A percentile compares a stretch with the other conserved stretches of the same genome.
These are phyloP conservation scores for Paragorgia papillata DNA, from an alignment of 92 coral and sea anemone genomes.

Conservation along the genomic window DNA sequence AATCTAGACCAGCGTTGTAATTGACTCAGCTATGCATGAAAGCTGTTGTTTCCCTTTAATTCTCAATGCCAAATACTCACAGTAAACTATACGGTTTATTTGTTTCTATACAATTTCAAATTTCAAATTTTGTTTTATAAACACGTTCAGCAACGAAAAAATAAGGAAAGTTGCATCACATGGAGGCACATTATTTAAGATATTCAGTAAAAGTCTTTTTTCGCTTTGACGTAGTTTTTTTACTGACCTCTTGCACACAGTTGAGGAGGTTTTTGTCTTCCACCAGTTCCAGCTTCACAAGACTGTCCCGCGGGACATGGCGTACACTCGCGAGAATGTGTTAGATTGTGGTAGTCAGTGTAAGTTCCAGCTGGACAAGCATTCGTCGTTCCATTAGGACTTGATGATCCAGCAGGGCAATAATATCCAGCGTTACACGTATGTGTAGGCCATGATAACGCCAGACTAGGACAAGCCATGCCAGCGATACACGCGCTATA, in stretches of 20 bases:
- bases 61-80: too few relatives aligned
- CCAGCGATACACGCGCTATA: constrained; percentile 81
- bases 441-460: constrained; percentile 78
- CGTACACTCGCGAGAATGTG: constrained; percentile 85
- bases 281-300: constrained; percentile 97
- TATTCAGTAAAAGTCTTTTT: too few relatives aligned
- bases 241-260: constrained; percentile 84
- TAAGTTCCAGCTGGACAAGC: constrained; percentile 96
- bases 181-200: too few relatives aligned
- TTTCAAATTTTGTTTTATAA: too few relatives aligned
- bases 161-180: too few relatives aligned
- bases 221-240: too few relatives aligned
- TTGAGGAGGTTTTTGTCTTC: constrained; percentile 93
- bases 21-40: too few relatives aligned
- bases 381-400: constrained; percentile 80
- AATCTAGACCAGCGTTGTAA: too few relatives aligned
- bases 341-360: constrained; percentile 90
- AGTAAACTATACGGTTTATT: too few relatives aligned
- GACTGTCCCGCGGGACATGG: constrained; percentile 93
- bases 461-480: constrained; percentile 90
- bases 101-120: too few relatives aligned
- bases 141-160: too few relatives aligned
- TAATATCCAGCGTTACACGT: constrained; percentile 90
- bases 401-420: constrained; percentile 91
- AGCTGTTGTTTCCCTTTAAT: too few relatives aligned